These are phyloP conservation scores for Eupithecia exiguata DNA, from an alignment of 2,888 invertebrate species.

Conservation along the genomic window DNA sequence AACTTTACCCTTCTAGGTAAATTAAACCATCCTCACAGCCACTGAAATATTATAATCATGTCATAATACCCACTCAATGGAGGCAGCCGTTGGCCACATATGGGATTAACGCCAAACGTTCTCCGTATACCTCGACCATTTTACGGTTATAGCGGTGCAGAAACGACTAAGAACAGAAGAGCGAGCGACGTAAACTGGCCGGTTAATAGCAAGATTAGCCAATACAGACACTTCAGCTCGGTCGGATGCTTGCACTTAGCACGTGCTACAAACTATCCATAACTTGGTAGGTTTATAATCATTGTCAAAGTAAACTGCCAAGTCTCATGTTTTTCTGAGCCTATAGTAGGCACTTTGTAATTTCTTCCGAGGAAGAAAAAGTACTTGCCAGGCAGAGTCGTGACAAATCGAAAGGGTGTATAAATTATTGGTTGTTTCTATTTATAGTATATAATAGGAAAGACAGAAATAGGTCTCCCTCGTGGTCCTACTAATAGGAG, in stretches of 20 bases:
- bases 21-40: constrained; percentile 40
- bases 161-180: constrained; percentile 52
- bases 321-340: constrained; percentile 1
- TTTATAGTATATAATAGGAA: too few relatives aligned
- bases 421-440: too few relatives aligned
- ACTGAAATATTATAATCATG: constrained; percentile 48
- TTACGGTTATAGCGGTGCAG: constrained; percentile 68
- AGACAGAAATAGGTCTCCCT: too few relatives aligned
- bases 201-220: constrained; percentile 59
- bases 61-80: constrained; percentile 44
- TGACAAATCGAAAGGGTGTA: too few relatives aligned
- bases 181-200: constrained; percentile 47
- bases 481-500: too few relatives aligned
- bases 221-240: constrained; percentile 36
- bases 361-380: not conserved
- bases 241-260: constrained; percentile 32
- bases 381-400: not conserved
- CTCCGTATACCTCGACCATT: constrained; percentile 57
- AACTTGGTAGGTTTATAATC: constrained; percentile 31
- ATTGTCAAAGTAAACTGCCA: constrained; percentile 19
- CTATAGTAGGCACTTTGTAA: not conserved
- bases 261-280: constrained; percentile 28
- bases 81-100: constrained; percentile 54
- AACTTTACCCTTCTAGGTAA: constrained; percentile 15
- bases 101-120: constrained; percentile 61